Conservation (phyloP, 2,797 vertebrate genomes). For the Melanogrammus aeglefinus region DNA sequence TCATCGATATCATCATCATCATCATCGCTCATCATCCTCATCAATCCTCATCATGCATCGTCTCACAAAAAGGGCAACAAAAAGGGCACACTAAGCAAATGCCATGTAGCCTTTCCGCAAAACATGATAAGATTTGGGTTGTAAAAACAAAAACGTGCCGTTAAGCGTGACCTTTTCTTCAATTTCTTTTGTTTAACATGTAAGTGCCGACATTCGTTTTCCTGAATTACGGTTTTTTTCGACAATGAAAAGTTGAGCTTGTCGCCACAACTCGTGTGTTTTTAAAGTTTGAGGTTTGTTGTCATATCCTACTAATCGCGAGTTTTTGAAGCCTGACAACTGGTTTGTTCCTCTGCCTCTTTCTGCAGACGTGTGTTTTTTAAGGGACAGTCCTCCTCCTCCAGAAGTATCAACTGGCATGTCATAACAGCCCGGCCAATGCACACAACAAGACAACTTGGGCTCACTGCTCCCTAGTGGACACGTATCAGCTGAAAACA, state of each 20-base stretch:
- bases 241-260: no score
- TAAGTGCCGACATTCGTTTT: background rate
- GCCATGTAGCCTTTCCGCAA: background rate
- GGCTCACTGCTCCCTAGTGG: constrained; percentile 82
- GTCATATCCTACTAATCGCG: background rate
- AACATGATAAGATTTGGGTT: background rate
- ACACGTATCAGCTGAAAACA: constrained; percentile 78
- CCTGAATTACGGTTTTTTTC: background rate
- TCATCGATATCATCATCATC: background rate
- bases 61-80: background rate
- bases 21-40: background rate
- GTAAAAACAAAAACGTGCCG: background rate
- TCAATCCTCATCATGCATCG: background rate
- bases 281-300: background rate
- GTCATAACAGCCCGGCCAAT: constrained; percentile 70
- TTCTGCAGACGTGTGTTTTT: constrained; percentile 78
- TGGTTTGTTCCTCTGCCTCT: background rate
- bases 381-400: constrained; percentile 69
- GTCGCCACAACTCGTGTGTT: no score
- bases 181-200: background rate
- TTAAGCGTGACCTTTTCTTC: background rate
- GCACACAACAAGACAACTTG: constrained; percentile 74
- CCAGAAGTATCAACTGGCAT: constrained; percentile 76
- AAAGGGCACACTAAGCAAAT: constrained; percentile 4
- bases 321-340: background rate